Evolutionary conservation across 2,797 vertebrate genomes (phyloP).

Genomic region (Coregonus ussuriensis): DNA sequence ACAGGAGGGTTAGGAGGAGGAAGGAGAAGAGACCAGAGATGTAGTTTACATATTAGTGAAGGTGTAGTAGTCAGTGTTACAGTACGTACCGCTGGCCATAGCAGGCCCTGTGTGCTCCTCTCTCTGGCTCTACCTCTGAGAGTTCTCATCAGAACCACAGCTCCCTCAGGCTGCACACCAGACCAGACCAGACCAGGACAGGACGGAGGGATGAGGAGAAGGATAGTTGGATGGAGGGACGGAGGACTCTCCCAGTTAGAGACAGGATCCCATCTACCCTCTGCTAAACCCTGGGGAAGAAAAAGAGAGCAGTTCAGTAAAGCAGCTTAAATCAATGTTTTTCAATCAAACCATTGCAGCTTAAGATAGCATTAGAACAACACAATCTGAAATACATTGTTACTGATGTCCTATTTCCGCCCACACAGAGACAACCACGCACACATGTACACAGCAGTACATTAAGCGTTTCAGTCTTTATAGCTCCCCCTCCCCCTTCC

Average conservation of each 20-base stretch:
- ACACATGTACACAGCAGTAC: too few relatives aligned
- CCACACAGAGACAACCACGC: not conserved
- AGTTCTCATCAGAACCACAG: constrained; percentile 71
- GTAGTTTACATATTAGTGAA: not conserved
- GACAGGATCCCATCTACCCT: constrained; percentile 48
- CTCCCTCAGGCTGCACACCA: constrained; percentile 65
- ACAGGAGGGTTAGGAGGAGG: not conserved
- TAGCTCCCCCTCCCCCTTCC: too few relatives aligned
- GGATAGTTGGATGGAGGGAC: constrained; percentile 16
- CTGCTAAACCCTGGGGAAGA: constrained; percentile 18
- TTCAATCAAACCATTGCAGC: not conserved
- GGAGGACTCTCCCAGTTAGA: constrained; percentile 53
- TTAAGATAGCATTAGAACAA: not conserved
- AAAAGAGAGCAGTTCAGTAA: not conserved
- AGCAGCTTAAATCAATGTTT: not conserved
- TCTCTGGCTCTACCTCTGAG: constrained; percentile 57
- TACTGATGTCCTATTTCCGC: not conserved
- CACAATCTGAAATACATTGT: not conserved
- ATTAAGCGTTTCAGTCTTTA: too few relatives aligned
- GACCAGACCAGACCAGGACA: constrained; percentile 55
- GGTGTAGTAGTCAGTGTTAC: constrained; percentile 5
- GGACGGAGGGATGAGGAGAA: not conserved
- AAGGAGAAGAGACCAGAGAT: not conserved
- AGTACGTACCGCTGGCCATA: constrained; percentile 87
- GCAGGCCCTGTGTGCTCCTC: constrained; percentile 65